A percentile compares a stretch with the other conserved stretches of the same genome.
phyloP scores from a whole-genome alignment of 2,113 vertebrate species.

The Gadus macrocephalus region DNA sequence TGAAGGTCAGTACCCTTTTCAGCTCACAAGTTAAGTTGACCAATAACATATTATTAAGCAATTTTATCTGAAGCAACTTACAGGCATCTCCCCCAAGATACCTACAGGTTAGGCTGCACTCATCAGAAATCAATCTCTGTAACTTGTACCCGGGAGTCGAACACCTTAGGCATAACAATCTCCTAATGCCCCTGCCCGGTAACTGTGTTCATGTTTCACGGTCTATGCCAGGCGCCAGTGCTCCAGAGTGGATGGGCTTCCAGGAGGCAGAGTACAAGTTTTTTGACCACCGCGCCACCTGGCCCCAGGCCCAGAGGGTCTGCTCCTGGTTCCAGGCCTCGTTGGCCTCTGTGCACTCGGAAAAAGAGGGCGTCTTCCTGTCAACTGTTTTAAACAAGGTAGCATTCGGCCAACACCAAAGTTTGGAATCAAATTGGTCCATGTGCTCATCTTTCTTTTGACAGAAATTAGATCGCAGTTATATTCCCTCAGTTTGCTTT shows the following conservation, averaged over 20 bases:
- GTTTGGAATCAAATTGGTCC: too few species aligned
- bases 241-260: slow-evolving; percentile 86
- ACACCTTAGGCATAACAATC: neutral
- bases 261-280: slow-evolving; percentile 92
- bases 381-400: slow-evolving; percentile 86
- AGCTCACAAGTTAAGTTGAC: neutral
- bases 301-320: slow-evolving; percentile 89
- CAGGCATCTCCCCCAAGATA: too few species aligned
- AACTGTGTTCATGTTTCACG: neutral
- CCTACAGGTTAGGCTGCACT: too few species aligned
- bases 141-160: neutral
- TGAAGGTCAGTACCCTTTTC: slow-evolving; percentile 74
- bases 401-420: slow-evolving; percentile 14
- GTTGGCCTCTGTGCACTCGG: slow-evolving; percentile 82
- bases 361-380: slow-evolving; percentile 83
- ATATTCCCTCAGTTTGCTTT: too few species aligned
- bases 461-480: too few species aligned
- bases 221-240: slow-evolving; percentile 58
- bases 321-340: slow-evolving; percentile 89
- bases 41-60: neutral
- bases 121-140: too few species aligned
- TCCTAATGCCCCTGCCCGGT: neutral
- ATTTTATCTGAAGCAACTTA: slow-evolving; percentile 4
- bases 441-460: too few species aligned
- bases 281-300: slow-evolving; percentile 89